Percentiles rank a stretch among this genome's conserved stretches.
Evolutionary conservation across 2,797 vertebrate species (phyloP).

Genomic region (Macropus fuliginosus): DNA sequence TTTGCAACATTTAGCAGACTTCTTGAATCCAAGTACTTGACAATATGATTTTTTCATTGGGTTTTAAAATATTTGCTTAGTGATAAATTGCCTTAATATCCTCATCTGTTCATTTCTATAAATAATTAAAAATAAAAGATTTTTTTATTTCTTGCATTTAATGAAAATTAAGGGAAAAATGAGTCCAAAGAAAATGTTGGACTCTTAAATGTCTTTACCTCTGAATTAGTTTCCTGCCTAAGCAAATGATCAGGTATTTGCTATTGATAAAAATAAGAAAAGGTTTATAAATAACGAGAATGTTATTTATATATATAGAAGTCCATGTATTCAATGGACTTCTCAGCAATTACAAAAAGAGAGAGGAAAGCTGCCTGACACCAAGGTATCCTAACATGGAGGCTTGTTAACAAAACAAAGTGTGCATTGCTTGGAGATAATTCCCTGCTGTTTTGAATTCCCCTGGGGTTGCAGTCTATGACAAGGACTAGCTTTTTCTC

Average conservation of each 20-base stretch:
- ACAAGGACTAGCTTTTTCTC: conserved; percentile 31
- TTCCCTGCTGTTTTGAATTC: conserved; percentile 61
- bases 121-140: background rate
- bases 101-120: background rate
- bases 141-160: background rate
- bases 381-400: conserved; percentile 60
- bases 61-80: conserved; percentile 1
- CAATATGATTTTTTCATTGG: background rate
- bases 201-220: background rate
- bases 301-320: no score
- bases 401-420: conserved; percentile 77
- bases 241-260: conserved; percentile 59
- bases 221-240: conserved; percentile 47
- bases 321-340: conserved; percentile 60
- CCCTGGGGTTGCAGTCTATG: conserved; percentile 36
- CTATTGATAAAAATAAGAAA: conserved; percentile 66
- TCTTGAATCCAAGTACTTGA: background rate
- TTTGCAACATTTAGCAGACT: background rate
- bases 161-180: background rate
- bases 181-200: background rate
- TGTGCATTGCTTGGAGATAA: conserved; percentile 62
- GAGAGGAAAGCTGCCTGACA: conserved; percentile 40
- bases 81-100: conserved; percentile 24
- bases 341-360: conserved; percentile 67
- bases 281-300: conserved; percentile 66